Conservation (phyloP, 2,888 invertebrate species). For the Dioctria linearis region DNA sequence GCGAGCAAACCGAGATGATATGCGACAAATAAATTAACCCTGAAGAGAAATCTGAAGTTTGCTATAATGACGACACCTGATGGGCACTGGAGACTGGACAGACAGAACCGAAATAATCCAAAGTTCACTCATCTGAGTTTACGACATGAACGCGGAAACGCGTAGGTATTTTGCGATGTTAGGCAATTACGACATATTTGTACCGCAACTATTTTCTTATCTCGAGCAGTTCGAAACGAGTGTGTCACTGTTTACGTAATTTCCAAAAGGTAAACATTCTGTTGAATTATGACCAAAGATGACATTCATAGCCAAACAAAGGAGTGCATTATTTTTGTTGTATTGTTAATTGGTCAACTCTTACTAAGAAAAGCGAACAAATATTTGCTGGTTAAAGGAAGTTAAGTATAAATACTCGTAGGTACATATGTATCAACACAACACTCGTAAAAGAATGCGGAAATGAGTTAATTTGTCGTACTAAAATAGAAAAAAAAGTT, state of each 20-base stretch:
- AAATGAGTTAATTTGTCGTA: no score
- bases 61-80: neutral
- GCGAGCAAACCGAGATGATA: neutral
- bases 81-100: neutral
- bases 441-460: no score
- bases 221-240: neutral
- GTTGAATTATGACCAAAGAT: neutral
- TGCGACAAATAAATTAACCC: neutral
- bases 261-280: neutral
- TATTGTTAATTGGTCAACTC: no score
- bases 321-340: no score
- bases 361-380: no score
- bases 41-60: neutral
- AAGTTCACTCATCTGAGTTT: neutral
- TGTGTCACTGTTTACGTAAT: neutral
- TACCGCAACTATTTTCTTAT: neutral
- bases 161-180: neutral
- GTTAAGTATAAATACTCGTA: no score
- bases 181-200: neutral
- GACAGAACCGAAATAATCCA: neutral
- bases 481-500: no score
- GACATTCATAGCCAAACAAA: no score
- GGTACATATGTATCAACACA: no score
- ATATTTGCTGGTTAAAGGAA: no score
- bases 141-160: neutral